A percentile compares a stretch with the other conserved stretches of the same genome.
phyloP scores from a whole-genome alignment of 1,140 invertebrate genomes.

The Lepidurus couesii region DNA sequence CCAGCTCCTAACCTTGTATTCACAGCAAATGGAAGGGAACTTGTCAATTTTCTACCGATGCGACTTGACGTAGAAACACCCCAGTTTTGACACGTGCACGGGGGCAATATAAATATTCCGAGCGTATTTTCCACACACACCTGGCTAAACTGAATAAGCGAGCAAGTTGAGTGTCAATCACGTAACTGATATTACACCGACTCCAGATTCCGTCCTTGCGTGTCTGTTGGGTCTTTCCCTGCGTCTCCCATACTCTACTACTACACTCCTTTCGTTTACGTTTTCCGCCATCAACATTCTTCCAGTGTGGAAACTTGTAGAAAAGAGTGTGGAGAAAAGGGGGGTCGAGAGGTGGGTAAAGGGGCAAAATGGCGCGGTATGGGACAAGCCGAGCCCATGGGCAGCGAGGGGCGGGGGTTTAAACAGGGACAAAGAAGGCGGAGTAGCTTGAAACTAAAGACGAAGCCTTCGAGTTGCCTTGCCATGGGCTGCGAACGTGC shows the following conservation, averaged over 20 bases:
- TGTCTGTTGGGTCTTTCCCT: slow-evolving; percentile 21
- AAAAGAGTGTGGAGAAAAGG: background rate
- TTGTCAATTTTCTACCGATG: background rate
- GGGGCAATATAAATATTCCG: background rate
- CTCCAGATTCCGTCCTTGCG: background rate
- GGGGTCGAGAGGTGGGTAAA: background rate
- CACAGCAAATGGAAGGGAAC: background rate
- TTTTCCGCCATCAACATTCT: slow-evolving; percentile 22
- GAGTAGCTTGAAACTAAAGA: slow-evolving; percentile 19
- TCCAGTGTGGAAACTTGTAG: background rate
- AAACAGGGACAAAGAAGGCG: background rate
- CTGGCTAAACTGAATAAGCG: background rate
- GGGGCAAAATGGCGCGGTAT: background rate
- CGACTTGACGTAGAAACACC: background rate
- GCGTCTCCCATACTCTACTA: slow-evolving; percentile 13
- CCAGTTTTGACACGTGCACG: background rate
- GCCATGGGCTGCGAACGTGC: background rate
- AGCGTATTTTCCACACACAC: background rate
- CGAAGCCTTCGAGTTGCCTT: slow-evolving; percentile 18
- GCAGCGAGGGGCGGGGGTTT: background rate
- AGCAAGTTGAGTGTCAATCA: background rate
- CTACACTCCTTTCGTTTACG: slow-evolving; percentile 3
- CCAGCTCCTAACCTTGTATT: background rate
- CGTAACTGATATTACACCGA: slow-evolving; percentile 4
- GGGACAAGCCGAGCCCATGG: background rate